These are phyloP conservation scores for Pleuronectes platessa DNA, from an alignment of 2,113 vertebrate genomes.

Conservation along the genomic window DNA sequence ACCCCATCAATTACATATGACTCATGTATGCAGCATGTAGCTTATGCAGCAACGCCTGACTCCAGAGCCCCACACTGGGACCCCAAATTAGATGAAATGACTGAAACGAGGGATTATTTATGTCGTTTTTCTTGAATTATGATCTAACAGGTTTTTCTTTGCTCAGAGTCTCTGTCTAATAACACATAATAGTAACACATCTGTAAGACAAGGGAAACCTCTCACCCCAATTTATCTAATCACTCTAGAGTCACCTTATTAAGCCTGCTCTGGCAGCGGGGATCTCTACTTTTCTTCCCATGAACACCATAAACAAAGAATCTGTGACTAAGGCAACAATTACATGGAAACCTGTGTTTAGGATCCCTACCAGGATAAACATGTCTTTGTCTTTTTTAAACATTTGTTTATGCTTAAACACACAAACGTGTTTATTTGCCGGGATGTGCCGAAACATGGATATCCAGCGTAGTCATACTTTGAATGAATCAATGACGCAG, in stretches of 20 bases:
- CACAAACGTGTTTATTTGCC: constrained; percentile 27
- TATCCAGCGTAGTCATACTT: constrained; percentile 33
- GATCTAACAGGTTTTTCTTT: constrained; percentile 7
- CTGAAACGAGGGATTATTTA: constrained; percentile 13
- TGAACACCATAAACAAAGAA: constrained; percentile 51
- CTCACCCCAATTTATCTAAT: constrained; percentile 34
- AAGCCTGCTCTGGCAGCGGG: constrained; percentile 35
- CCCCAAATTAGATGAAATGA: constrained; percentile 34
- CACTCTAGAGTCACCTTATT: constrained; percentile 33
- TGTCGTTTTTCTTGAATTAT: constrained; percentile 19
- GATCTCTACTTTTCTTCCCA: constrained; percentile 38
- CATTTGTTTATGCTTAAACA: constrained; percentile 43
- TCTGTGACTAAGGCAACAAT: constrained; percentile 51
- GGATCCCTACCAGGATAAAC: constrained; percentile 24
- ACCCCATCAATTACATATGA: constrained; percentile 21
- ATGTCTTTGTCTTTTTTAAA: constrained; percentile 39
- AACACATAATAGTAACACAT: constrained; percentile 33
- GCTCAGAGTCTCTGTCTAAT: constrained; percentile 5
- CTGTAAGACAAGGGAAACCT: constrained; percentile 24
- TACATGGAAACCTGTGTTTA: constrained; percentile 48
- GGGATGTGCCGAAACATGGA: constrained; percentile 26
- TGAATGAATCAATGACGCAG: constrained; percentile 32
- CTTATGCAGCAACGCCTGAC: constrained; percentile 7
- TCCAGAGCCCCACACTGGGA: constrained; percentile 16
- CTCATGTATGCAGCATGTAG: constrained; percentile 33